phyloP scores from a whole-genome alignment of 64 coral and sea anemone genomes.

The Astreopora myriophthalma region DNA sequence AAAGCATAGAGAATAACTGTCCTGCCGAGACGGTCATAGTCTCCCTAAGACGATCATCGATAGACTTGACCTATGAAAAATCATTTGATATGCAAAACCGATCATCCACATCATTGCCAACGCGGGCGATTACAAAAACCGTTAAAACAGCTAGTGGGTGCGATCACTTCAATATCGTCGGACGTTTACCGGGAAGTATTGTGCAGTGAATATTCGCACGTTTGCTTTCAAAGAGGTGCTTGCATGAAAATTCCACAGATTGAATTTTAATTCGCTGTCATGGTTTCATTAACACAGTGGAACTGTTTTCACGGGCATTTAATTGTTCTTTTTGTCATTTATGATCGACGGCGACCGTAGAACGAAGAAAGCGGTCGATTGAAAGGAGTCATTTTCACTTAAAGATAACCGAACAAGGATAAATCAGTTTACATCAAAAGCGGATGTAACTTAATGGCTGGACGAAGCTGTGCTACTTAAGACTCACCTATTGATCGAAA shows the following conservation, averaged over 20 bases:
- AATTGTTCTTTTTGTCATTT: background rate
- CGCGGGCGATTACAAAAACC: background rate
- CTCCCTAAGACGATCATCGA: too few relatives aligned
- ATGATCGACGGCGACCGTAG: background rate
- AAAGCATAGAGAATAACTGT: background rate
- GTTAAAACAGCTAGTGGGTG: background rate
- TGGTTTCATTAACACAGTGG: background rate
- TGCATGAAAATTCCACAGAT: background rate
- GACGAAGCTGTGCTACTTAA: background rate
- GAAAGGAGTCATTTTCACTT: background rate
- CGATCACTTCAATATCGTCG: background rate
- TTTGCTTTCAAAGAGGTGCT: background rate
- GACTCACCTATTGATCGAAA: background rate
- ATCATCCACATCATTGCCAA: too few relatives aligned
- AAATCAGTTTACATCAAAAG: background rate
- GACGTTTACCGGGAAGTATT: background rate
- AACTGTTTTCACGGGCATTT: background rate
- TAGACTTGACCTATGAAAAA: too few relatives aligned
- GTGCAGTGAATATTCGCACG: background rate
- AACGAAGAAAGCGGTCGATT: background rate
- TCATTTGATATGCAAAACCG: background rate
- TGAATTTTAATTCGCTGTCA: background rate
- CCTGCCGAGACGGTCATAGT: too few relatives aligned
- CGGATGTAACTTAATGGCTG: background rate
- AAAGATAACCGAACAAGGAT: background rate